Base-by-base conservation (phyloP, 2,113 vertebrate genomes). In the Rutilus rutilus region DNA sequence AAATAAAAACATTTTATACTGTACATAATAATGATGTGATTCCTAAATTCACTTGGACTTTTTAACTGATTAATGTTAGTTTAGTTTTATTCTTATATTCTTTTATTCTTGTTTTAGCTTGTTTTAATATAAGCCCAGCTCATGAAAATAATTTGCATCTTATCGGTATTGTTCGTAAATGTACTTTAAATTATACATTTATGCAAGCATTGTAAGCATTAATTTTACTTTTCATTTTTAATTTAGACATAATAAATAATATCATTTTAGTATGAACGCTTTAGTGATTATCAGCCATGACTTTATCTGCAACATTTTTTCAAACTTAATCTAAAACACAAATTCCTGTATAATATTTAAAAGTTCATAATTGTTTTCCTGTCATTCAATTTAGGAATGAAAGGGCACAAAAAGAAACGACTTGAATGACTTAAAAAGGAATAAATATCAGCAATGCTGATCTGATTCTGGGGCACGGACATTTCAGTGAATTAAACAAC, bases 401-500 rank as follows among this genome's bases (percentile, higher is more conserved):
- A 23, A 71, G 36, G 12, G 39, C 36, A 42, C 36, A 42, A 19
- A 23, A 71, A 42, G 1, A 9, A 23, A 71, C 11, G 3, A 71
- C 67, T 23, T 39, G 9, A 23, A 42, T 39, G 7, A 11, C 8
- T 71, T 36, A 21, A 69, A 9, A 42, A n/a, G 21, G 11, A 45
- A 45, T 73, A 25, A 73, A 73, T 73, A 12, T 71, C 57, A n/a
- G 7, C 17, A n/a, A 64, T 25, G 60, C 60, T 27, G 6, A 5
- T 17, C 50, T 17, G 50, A 52, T 52, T 47, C 42, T 45, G 39
- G 0, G 39, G 69, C 39, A 6, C n/a, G 2, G n/a, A 47, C 71
- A 75, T 75, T 75, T 75, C 71, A 6, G n/a, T 27, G n/a, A 75
- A 50, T 25, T 75, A n/a, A n/a, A 47, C 42, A 47, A 42, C 23